Conservation (phyloP, 2,113 vertebrate species). For the Eudyptes chrysolophus region DNA sequence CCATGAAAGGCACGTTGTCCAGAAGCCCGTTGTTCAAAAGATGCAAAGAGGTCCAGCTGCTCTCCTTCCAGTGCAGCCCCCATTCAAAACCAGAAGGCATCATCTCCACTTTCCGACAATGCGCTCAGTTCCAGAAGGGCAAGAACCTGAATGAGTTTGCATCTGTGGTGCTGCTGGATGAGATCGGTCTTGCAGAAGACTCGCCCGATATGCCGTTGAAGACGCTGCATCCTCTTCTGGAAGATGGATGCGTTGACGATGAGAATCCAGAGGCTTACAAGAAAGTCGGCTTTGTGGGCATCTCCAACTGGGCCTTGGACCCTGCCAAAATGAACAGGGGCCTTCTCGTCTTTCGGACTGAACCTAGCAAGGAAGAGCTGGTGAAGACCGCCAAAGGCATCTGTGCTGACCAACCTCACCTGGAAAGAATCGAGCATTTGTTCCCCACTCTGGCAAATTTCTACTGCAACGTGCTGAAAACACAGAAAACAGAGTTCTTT, state of each 20-base stretch:
- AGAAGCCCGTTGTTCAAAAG: constrained; percentile 66
- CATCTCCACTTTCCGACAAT: constrained; percentile 78
- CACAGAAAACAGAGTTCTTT: constrained; percentile 75
- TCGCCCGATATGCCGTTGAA: constrained; percentile 83
- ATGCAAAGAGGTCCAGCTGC: constrained; percentile 79
- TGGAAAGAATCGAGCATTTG: constrained; percentile 71
- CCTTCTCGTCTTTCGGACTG: constrained; percentile 78
- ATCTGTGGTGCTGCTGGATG: constrained; percentile 81
- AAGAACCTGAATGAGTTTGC: constrained; percentile 77
- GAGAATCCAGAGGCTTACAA: constrained; percentile 75
- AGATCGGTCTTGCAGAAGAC: constrained; percentile 82
- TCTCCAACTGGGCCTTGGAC: constrained; percentile 84
- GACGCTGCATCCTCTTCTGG: constrained; percentile 79
- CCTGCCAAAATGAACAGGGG: constrained; percentile 84
- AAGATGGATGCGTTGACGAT: constrained; percentile 80
- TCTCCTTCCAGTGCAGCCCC: constrained; percentile 84
- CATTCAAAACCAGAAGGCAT: constrained; percentile 82
- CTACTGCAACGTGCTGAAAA: constrained; percentile 59
- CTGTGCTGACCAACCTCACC: constrained; percentile 61
- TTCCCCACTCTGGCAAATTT: constrained; percentile 72
- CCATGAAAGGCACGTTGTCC: constrained; percentile 77
- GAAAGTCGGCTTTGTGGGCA: constrained; percentile 84
- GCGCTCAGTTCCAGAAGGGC: constrained; percentile 79
- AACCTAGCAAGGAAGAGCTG: constrained; percentile 76
- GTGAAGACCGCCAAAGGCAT: constrained; percentile 79